Percentiles rank a stretch among this genome's conserved stretches.
Evolutionary conservation across 2,113 vertebrate genomes (phyloP).

Genomic region (Brachyhypopomus gauderio): DNA sequence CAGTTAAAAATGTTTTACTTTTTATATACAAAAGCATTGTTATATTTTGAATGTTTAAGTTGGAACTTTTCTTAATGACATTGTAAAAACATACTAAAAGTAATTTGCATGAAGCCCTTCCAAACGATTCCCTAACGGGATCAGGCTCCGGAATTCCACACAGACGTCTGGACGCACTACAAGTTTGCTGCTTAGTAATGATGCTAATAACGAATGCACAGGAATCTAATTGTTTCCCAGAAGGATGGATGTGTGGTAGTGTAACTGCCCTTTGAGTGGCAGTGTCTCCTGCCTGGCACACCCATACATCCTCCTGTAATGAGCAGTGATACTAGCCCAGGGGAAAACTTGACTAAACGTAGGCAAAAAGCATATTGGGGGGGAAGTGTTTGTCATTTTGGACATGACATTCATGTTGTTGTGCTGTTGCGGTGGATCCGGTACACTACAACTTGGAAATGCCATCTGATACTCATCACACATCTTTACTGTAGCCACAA

Average conservation of each 20-base stretch:
- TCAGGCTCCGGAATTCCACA: not conserved
- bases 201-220: not conserved
- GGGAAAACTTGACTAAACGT: not conserved
- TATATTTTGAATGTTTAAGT: not conserved
- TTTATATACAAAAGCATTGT: not conserved
- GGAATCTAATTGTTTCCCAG: conserved; percentile 12
- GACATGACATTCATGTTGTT: not conserved
- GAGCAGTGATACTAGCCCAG: not conserved
- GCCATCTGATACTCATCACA: not conserved
- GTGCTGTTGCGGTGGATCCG: not conserved
- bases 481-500: not conserved
- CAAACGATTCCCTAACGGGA: not conserved
- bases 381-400: not conserved
- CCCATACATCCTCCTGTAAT: conserved; percentile 12
- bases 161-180: not conserved
- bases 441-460: not conserved
- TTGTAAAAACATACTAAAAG: no score
- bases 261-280: conserved; percentile 2
- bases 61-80: not conserved
- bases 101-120: not conserved
- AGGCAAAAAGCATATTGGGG: conserved; percentile 1
- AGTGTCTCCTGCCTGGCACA: conserved; percentile 1
- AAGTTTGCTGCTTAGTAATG: not conserved
- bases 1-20: no score
- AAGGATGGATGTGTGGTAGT: not conserved